Conservation (phyloP, 2,888 invertebrate species). For the Ferdinandea cuprea region DNA sequence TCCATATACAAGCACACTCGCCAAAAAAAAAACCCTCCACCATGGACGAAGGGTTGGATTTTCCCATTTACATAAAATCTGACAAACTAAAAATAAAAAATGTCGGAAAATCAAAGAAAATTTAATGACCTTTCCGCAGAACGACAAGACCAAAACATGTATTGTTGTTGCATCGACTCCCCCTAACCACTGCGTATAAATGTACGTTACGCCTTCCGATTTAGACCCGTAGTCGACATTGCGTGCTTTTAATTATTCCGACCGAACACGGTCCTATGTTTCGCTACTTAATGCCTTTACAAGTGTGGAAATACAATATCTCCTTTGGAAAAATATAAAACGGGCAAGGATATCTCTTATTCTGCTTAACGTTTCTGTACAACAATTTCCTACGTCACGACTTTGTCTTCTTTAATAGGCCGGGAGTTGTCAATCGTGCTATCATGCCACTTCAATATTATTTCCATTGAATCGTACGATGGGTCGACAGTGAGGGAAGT, state of each 20-base stretch:
- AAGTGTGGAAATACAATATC: conserved; percentile 33
- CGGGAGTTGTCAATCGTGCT: conserved; percentile 75
- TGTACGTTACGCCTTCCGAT: conserved; percentile 54
- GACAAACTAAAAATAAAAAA: conserved; percentile 30
- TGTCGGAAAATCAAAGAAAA: conserved; percentile 59
- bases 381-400: conserved; percentile 50
- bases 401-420: conserved; percentile 41
- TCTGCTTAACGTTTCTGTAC: not conserved
- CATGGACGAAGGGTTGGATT: conserved; percentile 41
- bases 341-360: conserved; percentile 39
- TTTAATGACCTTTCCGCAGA: conserved; percentile 70
- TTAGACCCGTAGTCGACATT: conserved; percentile 43
- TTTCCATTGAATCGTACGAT: conserved; percentile 31
- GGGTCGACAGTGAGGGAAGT: not conserved
- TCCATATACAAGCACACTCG: conserved; percentile 11
- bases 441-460: conserved; percentile 74
- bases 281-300: conserved; percentile 9
- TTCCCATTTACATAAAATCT: conserved; percentile 43
- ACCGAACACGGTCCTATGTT: conserved; percentile 26
- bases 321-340: not conserved
- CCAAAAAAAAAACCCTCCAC: conserved; percentile 22
- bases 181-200: conserved; percentile 1
- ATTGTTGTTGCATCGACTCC: conserved; percentile 7
- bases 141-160: conserved; percentile 43
- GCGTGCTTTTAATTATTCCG: conserved; percentile 71